A percentile compares a stretch with the other conserved stretches of the same genome.
Conservation (phyloP, 2,888 invertebrate genomes). For the Pyrocoelia pectoralis region DNA sequence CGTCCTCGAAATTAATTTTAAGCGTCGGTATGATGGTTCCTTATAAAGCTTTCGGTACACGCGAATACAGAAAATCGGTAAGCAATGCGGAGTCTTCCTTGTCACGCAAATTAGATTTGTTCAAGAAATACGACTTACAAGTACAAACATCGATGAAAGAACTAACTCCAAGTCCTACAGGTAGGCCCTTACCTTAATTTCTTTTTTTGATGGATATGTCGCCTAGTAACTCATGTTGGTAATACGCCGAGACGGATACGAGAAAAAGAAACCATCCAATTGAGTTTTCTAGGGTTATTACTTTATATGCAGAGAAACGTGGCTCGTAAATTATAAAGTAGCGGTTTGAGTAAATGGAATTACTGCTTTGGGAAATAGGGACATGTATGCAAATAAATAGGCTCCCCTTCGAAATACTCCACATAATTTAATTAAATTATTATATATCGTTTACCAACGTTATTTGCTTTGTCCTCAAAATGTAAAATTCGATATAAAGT, state of each 20-base stretch:
- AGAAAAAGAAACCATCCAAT: neutral
- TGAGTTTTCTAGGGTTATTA: neutral
- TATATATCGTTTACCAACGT: too few species aligned
- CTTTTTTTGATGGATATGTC: neutral
- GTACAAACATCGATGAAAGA: slow-evolving; percentile 75
- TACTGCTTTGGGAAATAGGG: slow-evolving; percentile 3
- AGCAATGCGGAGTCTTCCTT: slow-evolving; percentile 72
- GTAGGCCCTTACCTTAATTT: slow-evolving; percentile 56
- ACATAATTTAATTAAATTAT: too few species aligned
- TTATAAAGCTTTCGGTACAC: slow-evolving; percentile 76
- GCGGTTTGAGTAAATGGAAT: neutral
- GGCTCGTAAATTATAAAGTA: slow-evolving; percentile 5
- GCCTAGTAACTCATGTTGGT: neutral
- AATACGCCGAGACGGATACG: neutral
- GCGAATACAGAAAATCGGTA: slow-evolving; percentile 77
- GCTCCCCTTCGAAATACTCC: neutral
- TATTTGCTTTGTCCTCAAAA: too few species aligned
- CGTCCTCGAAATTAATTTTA: slow-evolving; percentile 47
- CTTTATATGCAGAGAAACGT: neutral
- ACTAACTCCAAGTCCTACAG: slow-evolving; percentile 79
- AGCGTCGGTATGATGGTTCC: slow-evolving; percentile 80
- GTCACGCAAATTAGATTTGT: slow-evolving; percentile 70
- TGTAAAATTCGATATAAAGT: too few species aligned
- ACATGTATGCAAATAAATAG: neutral
- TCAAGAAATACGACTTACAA: slow-evolving; percentile 74